These are phyloP conservation scores for Drosophila malerkotliana DNA, from an alignment of 1,140 invertebrate species.

Conservation along the genomic window DNA sequence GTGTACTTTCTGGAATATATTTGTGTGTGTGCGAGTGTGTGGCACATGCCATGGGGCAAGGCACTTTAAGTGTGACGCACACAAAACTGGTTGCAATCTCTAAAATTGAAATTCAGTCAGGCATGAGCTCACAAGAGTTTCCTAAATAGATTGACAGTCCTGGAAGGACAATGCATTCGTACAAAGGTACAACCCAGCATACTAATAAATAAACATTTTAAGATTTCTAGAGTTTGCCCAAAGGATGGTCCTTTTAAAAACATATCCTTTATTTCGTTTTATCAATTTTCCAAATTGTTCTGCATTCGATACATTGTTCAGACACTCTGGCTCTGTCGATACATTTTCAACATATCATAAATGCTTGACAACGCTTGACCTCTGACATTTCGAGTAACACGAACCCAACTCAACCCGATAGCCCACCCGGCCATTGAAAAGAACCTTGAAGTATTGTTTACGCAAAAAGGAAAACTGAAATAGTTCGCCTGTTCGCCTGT, in stretches of 20 bases:
- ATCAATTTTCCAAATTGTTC: not conserved
- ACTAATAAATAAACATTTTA: not conserved
- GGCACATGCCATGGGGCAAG: conserved; percentile 57
- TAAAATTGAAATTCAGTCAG: conserved; percentile 63
- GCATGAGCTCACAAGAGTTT: conserved; percentile 15
- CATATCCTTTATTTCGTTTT: not conserved
- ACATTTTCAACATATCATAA: conserved; percentile 45
- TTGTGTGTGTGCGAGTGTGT: conserved; percentile 12
- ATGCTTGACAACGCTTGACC: conserved; percentile 50
- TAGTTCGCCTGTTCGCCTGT: not conserved
- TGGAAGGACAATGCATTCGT: not conserved
- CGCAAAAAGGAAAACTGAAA: conserved; percentile 26
- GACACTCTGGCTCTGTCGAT: conserved; percentile 30
- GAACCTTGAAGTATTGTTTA: conserved; percentile 72
- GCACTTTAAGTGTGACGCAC: conserved; percentile 63
- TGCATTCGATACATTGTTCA: conserved; percentile 22
- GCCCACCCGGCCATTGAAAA: conserved; percentile 1
- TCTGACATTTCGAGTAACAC: conserved; percentile 34
- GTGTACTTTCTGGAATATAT: conserved; percentile 7
- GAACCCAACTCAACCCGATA: conserved; percentile 8
- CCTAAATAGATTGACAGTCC: not conserved
- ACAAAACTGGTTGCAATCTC: conserved; percentile 52
- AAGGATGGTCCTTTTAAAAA: not conserved
- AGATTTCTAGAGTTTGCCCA: not conserved
- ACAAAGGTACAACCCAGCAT: not conserved